A percentile compares a stretch with the other conserved stretches of the same genome.
phyloP scores from a whole-genome alignment of 2,113 vertebrate species.

The Lophotis ruficrista region DNA sequence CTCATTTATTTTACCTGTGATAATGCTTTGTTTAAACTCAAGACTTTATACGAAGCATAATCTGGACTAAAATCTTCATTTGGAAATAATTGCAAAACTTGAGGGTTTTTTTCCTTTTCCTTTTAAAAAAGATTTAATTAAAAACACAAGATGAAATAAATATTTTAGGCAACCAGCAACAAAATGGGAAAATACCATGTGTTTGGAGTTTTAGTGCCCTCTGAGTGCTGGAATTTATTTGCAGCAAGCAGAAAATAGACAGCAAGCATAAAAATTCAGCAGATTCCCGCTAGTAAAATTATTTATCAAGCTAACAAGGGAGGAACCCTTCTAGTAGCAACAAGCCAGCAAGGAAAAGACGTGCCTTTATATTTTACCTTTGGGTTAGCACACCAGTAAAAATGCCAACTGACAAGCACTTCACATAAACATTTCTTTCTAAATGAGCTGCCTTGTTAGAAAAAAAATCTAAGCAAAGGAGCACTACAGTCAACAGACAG shows the following conservation, averaged over 20 bases:
- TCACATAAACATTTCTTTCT: constrained; percentile 89
- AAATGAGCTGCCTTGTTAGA: constrained; percentile 84
- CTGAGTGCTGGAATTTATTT: constrained; percentile 97
- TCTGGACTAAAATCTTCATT: background rate
- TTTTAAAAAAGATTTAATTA: constrained; percentile 69
- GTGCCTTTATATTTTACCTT: constrained; percentile 96
- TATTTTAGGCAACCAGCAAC: constrained; percentile 77
- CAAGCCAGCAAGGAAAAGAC: constrained; percentile 88
- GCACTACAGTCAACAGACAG: constrained; percentile 55
- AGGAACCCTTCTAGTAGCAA: constrained; percentile 91
- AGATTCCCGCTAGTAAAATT: constrained; percentile 96
- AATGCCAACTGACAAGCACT: constrained; percentile 89
- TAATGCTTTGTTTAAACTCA: background rate
- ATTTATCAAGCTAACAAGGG: constrained; percentile 99
- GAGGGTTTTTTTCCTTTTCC: background rate
- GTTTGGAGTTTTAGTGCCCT: constrained; percentile 91
- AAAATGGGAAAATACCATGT: constrained; percentile 80
- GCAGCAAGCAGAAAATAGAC: constrained; percentile 96
- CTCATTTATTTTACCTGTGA: background rate
- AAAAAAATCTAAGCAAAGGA: constrained; percentile 69
- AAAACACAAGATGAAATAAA: constrained; percentile 75
- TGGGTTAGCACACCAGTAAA: constrained; percentile 90
- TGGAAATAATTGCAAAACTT: constrained; percentile 42
- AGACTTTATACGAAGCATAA: background rate
- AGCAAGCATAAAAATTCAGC: constrained; percentile 95